Evolutionary conservation across 2,113 vertebrate species (phyloP).

Genomic region (Melanostigma gelatinosum): DNA sequence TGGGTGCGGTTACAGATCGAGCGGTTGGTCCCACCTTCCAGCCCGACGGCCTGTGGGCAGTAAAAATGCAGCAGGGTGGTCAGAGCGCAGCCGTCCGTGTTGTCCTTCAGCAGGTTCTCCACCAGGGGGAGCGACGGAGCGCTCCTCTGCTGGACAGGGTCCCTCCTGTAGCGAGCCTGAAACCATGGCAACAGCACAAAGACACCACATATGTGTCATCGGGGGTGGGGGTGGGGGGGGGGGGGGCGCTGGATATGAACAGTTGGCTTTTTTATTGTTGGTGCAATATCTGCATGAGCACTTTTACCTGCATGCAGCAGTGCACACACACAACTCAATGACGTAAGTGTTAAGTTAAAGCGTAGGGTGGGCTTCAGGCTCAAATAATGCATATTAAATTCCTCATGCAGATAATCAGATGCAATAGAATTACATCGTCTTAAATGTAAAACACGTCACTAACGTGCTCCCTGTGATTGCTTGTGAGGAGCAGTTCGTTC

Average conservation of each 20-base stretch:
- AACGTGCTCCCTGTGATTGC: slow-evolving; percentile 1
- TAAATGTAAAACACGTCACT: slow-evolving; percentile 11
- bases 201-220: slow-evolving; percentile 59
- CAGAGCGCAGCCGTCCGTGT: slow-evolving; percentile 92
- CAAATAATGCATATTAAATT: slow-evolving; percentile 23
- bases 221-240: neutral
- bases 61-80: slow-evolving; percentile 96
- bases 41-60: slow-evolving; percentile 88
- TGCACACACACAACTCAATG: slow-evolving; percentile 8
- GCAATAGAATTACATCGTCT: neutral
- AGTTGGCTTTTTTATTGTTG: slow-evolving; percentile 8
- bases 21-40: slow-evolving; percentile 86
- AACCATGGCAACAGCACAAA: slow-evolving; percentile 64
- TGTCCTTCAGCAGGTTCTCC: slow-evolving; percentile 95
- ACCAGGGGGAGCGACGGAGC: slow-evolving; percentile 91
- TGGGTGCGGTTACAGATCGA: slow-evolving; percentile 27
- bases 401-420: slow-evolving; percentile 52
- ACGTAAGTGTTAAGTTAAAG: slow-evolving; percentile 33
- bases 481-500: slow-evolving; percentile 11
- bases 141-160: slow-evolving; percentile 86
- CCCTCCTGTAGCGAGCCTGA: slow-evolving; percentile 91
- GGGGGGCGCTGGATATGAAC: slow-evolving; percentile 13
- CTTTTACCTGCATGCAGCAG: slow-evolving; percentile 41
- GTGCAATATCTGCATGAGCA: slow-evolving; percentile 11
- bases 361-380: slow-evolving; percentile 43